phyloP scores from a whole-genome alignment of 1,140 invertebrate species.

The Bombus confusus region DNA sequence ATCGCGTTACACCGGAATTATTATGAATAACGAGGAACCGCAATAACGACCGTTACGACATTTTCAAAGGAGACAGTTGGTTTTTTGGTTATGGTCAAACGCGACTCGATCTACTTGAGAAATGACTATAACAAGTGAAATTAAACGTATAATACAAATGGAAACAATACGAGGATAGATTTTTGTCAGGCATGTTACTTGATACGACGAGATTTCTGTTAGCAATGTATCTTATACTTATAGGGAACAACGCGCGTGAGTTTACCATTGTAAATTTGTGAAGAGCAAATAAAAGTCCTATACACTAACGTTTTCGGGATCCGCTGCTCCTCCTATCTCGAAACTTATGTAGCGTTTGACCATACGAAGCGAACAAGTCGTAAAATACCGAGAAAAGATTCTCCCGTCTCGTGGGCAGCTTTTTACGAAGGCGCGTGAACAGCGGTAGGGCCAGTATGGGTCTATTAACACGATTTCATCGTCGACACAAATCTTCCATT shows the following conservation, averaged over 20 bases:
- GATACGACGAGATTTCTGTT: not conserved
- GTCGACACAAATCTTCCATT: constrained; percentile 63
- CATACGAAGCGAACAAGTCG: constrained; percentile 41
- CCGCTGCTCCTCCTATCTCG: not conserved
- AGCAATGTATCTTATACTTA: not conserved
- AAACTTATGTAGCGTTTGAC: not conserved
- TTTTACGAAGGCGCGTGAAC: constrained; percentile 64
- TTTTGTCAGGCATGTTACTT: too few relatives aligned
- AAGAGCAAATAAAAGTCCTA: constrained; percentile 34
- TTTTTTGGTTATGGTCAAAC: not conserved
- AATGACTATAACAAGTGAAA: not conserved
- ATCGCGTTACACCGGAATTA: not conserved
- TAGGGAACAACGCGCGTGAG: not conserved
- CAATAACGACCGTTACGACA: not conserved
- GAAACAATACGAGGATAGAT: too few relatives aligned
- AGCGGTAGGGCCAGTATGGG: constrained; percentile 22
- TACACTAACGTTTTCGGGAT: not conserved
- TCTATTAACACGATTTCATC: constrained; percentile 64
- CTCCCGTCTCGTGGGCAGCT: constrained; percentile 5
- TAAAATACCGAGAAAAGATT: constrained; percentile 51
- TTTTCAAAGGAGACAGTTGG: not conserved
- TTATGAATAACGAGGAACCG: constrained; percentile 6
- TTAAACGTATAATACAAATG: not conserved
- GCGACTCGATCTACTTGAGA: not conserved
- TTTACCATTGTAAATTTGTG: constrained; percentile 18